Base-by-base conservation (phyloP, 2,797 vertebrate genomes). In the Manis crassicaudata region DNA sequence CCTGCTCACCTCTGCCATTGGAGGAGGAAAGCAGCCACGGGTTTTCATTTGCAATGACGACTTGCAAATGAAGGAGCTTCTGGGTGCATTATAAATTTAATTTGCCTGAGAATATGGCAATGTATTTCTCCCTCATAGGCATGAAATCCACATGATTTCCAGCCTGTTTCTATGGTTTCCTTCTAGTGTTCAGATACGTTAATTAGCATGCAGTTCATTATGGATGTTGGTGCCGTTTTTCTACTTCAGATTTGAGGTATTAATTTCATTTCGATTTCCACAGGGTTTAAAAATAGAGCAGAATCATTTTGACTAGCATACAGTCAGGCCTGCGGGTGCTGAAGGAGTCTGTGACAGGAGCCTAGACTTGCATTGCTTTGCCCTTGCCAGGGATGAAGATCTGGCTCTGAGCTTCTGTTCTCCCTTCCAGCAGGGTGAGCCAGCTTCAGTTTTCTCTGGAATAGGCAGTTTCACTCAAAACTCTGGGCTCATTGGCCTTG, bases 251-350 rank as follows among this genome's bases (percentile, higher is more conserved):
- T 93, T 14, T 70, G 63, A 96, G 92, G 35, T 60, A 65, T 96
- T 96, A 94, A 96, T 96, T 97, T 97, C 96, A 89, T 95, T 96
- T 96, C 94, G 54, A 95, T 94, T 92, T 97, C 92, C 95, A 79
- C 58, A 46, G 68, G 95, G 76, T 95, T 96, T 97, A 97, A 97
- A 98, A 97, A 97, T 97, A 96, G 96, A 97, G 73, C 93, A 76
- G 82, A 92, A 77, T 88, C 90, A 94, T 97, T 97, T 97, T 85
- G 94, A 95, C 90, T 94, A 58, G 75, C 82, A 5, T 25, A 87
- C 83, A 92, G 54, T 92, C 93, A 89, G 76, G 50, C 62, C 73
- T 52, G 88, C 73, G 75, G 81, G 93, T 77, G 32, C 89, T 86
- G 63, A n/a, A 96, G 88, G 60, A 29, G 70, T 90, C 84, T 90